These are phyloP conservation scores for Linnaemya vulpina DNA, from an alignment of 2,888 invertebrate genomes.

Conservation along the genomic window DNA sequence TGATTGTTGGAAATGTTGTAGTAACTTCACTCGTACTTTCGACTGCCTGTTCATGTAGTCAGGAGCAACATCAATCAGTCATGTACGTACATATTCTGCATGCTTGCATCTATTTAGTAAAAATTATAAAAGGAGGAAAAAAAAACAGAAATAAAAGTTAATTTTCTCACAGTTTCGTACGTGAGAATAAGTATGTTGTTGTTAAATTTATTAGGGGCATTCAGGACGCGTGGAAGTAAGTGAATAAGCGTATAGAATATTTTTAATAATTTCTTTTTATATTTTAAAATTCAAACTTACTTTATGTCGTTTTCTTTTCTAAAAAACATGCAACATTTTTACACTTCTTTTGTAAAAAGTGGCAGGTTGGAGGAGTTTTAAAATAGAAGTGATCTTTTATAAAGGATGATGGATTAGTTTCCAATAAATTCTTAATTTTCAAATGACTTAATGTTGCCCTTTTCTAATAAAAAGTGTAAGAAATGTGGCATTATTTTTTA, in stretches of 20 bases:
- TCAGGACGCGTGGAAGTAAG: not conserved
- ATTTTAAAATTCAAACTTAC: no score
- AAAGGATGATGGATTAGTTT: no score
- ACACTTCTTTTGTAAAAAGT: no score
- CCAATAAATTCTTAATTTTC: no score
- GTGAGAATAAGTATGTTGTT: conserved; percentile 16
- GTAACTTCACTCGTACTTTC: conserved; percentile 4
- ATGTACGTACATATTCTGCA: not conserved
- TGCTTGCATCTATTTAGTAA: conserved; percentile 16
- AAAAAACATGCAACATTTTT: no score
- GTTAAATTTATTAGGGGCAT: conserved; percentile 13
- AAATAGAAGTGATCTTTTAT: no score
- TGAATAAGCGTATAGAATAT: not conserved
- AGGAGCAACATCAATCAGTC: conserved; percentile 36
- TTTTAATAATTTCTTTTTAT: not conserved
- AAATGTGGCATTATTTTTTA: no score
- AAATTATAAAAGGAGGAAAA: conserved; percentile 22
- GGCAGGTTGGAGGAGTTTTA: no score
- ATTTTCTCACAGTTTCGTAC: conserved; percentile 39
- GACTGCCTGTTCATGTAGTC: conserved; percentile 23
- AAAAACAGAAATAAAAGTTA: conserved; percentile 29
- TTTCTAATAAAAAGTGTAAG: no score
- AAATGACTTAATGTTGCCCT: no score
- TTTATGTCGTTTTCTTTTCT: no score
- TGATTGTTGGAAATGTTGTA: conserved; percentile 27